Conservation (phyloP, 2,888 invertebrate species). For the Cataglyphis livida region DNA sequence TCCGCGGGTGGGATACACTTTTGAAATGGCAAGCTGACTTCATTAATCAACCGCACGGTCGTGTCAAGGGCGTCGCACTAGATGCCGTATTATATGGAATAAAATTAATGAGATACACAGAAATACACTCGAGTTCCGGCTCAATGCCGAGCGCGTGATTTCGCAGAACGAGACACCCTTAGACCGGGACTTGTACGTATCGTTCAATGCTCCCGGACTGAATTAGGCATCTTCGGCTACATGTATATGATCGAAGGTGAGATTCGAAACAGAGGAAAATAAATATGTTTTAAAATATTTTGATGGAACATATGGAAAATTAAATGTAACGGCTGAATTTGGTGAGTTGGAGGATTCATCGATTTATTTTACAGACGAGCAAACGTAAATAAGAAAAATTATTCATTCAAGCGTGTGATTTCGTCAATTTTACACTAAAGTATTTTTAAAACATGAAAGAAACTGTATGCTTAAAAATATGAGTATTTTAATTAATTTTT, state of each 20-base stretch:
- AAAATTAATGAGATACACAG: constrained; percentile 86
- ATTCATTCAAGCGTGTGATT: background rate
- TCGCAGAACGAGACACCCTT: constrained; percentile 71
- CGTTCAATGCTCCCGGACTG: constrained; percentile 59
- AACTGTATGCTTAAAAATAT: background rate
- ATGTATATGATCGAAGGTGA: constrained; percentile 29
- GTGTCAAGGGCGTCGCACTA: constrained; percentile 50
- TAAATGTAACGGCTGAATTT: background rate
- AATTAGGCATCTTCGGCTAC: constrained; percentile 57
- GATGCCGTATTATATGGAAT: constrained; percentile 83
- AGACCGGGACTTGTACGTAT: constrained; percentile 50
- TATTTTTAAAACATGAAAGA: background rate
- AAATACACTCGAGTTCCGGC: constrained; percentile 85
- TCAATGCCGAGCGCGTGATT: constrained; percentile 59
- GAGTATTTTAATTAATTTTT: background rate
- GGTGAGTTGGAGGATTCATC: background rate
- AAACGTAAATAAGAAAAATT: background rate
- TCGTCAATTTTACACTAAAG: background rate
- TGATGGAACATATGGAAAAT: background rate
- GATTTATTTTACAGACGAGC: background rate
- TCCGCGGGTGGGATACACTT: constrained; percentile 70
- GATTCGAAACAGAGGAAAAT: constrained; percentile 54
- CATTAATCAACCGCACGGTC: constrained; percentile 83
- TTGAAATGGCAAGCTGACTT: constrained; percentile 81
- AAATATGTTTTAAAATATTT: constrained; percentile 56